Evolutionary conservation across 30 jellyfish, hydroid and myxozoan species (phyloP), one percentile per base, ranked within the genome.

Genomic region (Cassiopea andromeda): DNA sequence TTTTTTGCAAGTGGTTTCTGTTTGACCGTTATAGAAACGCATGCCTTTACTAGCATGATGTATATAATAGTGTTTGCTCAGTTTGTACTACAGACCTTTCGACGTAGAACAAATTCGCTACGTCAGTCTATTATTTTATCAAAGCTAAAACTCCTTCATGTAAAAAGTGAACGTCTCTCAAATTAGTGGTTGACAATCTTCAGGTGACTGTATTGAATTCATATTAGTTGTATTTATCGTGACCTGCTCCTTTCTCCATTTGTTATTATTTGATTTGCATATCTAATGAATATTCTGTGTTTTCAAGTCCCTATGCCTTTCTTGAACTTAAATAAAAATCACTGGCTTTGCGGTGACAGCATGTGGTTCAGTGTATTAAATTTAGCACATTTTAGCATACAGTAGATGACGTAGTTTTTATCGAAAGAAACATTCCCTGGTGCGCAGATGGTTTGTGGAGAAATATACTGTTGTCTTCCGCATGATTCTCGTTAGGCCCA

Each of bases 181-280:
- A 14, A 61, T 50, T 17, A 61, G 43, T 4, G 14, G 73, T 27
- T 61, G 73, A 8, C 73, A 14, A 14, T 14, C 7, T 1, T 19
- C 79, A 70, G 79, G 79, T 70, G 58, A 19, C 54, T 70, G 79
- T 19, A 70, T 70, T 70, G 46, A 70, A 1, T 61, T 61, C 73
- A 14, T 27, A 17, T 6, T 27, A 61, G 4, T 61, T 61, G 2
- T 2, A 70, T 70, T 50, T 50, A 50, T 50, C 64, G 5, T 9
- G 9, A 50, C 64, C 64, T 50, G 64, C 64, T 50, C 79, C 19
- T 2, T 70, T 70, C 19, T 19, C 54, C 1, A 7, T 38, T 3
- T 70, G 49, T 54, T 19, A 7, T 43, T 5, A 70, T 70, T 70
- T 27, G 50, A 19, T 70, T 7, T 70, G 79, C 79, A 70, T 66